Conservation (phyloP, 64 coral and sea anemone genomes). For the Dendrophyllia cribrosa region DNA sequence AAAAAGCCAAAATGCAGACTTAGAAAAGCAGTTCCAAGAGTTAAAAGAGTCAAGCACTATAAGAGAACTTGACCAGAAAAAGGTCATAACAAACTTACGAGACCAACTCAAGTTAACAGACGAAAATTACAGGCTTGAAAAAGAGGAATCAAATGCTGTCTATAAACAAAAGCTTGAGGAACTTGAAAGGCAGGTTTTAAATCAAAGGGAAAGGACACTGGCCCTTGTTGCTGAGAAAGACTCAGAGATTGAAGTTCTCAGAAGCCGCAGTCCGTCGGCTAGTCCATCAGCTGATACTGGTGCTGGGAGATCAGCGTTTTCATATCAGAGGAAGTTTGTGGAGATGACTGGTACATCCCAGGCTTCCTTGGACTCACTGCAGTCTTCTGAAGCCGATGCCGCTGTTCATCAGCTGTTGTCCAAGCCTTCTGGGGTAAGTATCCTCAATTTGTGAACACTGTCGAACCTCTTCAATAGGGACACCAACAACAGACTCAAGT, state of each 20-base stretch:
- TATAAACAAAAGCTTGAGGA: slow-evolving; percentile 94
- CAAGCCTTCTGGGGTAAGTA: slow-evolving; percentile 82
- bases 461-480: too few relatives aligned
- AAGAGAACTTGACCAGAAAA: slow-evolving; percentile 70
- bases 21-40: slow-evolving; percentile 81
- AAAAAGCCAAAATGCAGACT: slow-evolving; percentile 68
- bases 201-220: slow-evolving; percentile 90
- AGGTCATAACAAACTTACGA: slow-evolving; percentile 54
- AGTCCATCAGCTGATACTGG: slow-evolving; percentile 44
- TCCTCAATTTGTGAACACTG: background rate
- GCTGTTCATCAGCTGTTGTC: slow-evolving; percentile 84
- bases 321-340: slow-evolving; percentile 78
- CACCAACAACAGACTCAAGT: too few relatives aligned
- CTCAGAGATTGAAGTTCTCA: slow-evolving; percentile 79
- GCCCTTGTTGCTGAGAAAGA: slow-evolving; percentile 93
- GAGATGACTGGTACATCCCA: slow-evolving; percentile 49
- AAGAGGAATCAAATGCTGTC: slow-evolving; percentile 52
- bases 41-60: slow-evolving; percentile 59
- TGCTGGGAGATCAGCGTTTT: slow-evolving; percentile 31
- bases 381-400: slow-evolving; percentile 60
- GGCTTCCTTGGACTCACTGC: slow-evolving; percentile 41
- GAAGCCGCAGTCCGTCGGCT: slow-evolving; percentile 46
- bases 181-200: slow-evolving; percentile 93
- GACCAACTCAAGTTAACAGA: slow-evolving; percentile 47
- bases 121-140: slow-evolving; percentile 57